phyloP scores from a whole-genome alignment of 2,797 vertebrate species.

The Tympanoctomys barrerae region DNA sequence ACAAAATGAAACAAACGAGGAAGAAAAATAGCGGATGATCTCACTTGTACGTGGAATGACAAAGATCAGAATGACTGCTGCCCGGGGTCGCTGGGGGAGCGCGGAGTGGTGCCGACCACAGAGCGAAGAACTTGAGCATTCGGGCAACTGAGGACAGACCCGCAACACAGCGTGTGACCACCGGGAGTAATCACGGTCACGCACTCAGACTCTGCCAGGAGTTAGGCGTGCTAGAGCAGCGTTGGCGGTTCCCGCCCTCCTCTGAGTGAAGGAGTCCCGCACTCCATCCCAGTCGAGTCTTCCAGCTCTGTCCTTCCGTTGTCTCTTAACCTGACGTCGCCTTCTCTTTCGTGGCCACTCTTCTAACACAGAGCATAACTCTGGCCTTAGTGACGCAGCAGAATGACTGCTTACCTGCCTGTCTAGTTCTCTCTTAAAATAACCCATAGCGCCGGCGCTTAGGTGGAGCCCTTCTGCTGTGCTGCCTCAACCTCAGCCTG shows the following conservation, averaged over 20 bases:
- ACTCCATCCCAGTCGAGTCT: too few species aligned
- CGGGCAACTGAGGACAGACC: background rate
- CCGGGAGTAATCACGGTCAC: background rate
- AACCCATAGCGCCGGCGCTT: background rate
- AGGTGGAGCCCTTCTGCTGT: background rate
- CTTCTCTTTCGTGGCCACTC: background rate
- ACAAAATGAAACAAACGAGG: background rate
- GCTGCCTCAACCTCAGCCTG: background rate
- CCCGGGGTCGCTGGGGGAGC: background rate
- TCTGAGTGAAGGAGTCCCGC: too few species aligned
- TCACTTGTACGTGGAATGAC: too few species aligned
- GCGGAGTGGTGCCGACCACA: too few species aligned
- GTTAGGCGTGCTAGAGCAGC: background rate
- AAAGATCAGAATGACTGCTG: background rate
- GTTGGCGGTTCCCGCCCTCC: background rate
- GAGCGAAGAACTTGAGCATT: background rate
- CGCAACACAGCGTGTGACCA: background rate
- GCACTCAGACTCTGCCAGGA: background rate
- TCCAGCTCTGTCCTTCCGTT: background rate
- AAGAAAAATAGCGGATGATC: background rate
- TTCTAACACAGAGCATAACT: background rate
- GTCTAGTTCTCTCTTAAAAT: background rate
- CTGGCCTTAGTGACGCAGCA: background rate
- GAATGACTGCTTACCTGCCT: background rate
- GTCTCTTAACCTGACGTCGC: too few species aligned